Evolutionary conservation across 2,888 invertebrate species (phyloP).

Genomic region (Melinaea menophilus): DNA sequence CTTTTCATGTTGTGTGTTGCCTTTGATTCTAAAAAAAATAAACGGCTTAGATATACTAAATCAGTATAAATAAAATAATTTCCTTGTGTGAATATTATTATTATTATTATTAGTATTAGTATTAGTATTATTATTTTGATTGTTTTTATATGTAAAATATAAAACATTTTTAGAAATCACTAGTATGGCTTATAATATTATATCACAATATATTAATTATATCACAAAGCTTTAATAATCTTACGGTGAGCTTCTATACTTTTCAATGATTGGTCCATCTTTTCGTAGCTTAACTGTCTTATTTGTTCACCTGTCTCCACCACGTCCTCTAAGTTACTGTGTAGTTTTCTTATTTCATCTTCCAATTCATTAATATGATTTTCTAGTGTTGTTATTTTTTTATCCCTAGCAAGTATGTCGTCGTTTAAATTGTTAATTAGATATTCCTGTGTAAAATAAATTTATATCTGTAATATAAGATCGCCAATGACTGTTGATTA

Average conservation of each 20-base stretch:
- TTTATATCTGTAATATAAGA: background rate
- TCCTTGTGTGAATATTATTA: background rate
- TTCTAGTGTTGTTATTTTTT: slow-evolving; percentile 58
- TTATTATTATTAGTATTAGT: too few species aligned
- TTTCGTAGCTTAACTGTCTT: slow-evolving; percentile 46
- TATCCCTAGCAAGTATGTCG: slow-evolving; percentile 51
- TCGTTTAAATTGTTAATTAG: slow-evolving; percentile 49
- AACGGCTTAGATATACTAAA: background rate
- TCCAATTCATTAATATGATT: slow-evolving; percentile 64
- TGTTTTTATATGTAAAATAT: too few species aligned
- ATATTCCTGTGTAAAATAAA: slow-evolving; percentile 49
- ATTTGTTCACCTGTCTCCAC: slow-evolving; percentile 57
- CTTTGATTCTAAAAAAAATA: slow-evolving; percentile 55
- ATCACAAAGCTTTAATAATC: slow-evolving; percentile 12
- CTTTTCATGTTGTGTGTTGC: slow-evolving; percentile 69
- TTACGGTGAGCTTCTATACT: slow-evolving; percentile 68
- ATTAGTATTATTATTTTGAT: too few species aligned
- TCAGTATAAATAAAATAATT: slow-evolving; percentile 1
- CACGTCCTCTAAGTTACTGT: slow-evolving; percentile 45
- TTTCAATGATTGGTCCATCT: slow-evolving; percentile 50
- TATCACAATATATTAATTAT: too few species aligned
- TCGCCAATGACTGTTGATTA: background rate
- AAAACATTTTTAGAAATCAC: too few species aligned
- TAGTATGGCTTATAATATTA: too few species aligned
- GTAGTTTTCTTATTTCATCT: slow-evolving; percentile 57